These are phyloP conservation scores for Haliclystus octoradiatus DNA, from an alignment of 30 jellyfish, hydroid and myxozoan genomes.

Conservation along the genomic window DNA sequence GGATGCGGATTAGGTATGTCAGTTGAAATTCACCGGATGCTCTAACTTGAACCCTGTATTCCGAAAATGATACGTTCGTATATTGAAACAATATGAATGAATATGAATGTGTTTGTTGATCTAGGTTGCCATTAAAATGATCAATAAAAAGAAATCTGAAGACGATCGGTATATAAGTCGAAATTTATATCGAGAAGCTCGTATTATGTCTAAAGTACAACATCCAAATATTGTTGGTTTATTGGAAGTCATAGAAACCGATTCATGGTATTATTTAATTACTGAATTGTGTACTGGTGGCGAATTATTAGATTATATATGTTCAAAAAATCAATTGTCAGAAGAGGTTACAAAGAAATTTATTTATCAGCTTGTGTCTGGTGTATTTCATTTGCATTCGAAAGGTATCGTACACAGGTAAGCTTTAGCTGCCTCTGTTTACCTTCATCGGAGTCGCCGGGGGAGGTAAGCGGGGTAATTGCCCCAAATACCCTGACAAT, in stretches of 20 bases:
- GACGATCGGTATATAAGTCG: conserved; percentile 85
- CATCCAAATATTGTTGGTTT: conserved; percentile 60
- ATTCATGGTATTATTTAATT: conserved; percentile 58
- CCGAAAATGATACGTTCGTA: too few relatives aligned
- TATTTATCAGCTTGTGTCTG: conserved; percentile 81
- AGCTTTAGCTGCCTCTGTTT: too few relatives aligned
- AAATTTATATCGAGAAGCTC: conserved; percentile 82
- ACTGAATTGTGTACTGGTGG: conserved; percentile 85
- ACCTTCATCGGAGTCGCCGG: too few relatives aligned
- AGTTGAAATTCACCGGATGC: too few relatives aligned
- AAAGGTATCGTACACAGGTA: conserved; percentile 91
- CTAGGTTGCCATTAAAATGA: conserved; percentile 81
- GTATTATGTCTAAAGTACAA: conserved; percentile 50
- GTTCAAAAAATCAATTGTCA: conserved; percentile 46
- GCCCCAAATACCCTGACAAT: too few relatives aligned
- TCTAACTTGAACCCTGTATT: too few relatives aligned
- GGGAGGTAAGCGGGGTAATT: too few relatives aligned
- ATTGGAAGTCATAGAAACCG: conserved; percentile 86
- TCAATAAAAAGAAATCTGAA: conserved; percentile 63
- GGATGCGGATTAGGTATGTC: too few relatives aligned
- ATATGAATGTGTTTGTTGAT: too few relatives aligned
- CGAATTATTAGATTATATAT: conserved; percentile 60
- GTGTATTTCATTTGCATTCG: conserved; percentile 53
- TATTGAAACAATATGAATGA: too few relatives aligned
- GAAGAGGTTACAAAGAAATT: conserved; percentile 50